Conservation (phyloP, 2,113 vertebrate genomes). For the Urocynchramus pylzowi region DNA sequence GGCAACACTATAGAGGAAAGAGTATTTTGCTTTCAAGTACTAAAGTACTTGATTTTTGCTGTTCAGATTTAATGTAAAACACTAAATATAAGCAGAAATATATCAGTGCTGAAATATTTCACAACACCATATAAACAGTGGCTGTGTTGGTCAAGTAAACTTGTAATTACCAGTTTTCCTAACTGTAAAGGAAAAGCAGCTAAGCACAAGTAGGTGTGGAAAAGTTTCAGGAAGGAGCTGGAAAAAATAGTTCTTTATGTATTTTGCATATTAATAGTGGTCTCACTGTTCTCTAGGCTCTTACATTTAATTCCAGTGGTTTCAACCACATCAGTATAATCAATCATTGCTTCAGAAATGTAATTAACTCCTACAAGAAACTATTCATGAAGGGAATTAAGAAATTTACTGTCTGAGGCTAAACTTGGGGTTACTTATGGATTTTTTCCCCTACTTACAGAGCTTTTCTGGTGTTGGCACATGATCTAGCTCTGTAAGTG, state of each 20-base stretch:
- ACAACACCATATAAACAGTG: neutral
- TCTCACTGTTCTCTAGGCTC: conserved; percentile 17
- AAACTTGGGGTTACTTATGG: neutral
- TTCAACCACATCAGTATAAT: conserved; percentile 50
- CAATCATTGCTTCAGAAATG: conserved; percentile 52
- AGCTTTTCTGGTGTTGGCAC: neutral
- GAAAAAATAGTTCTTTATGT: neutral
- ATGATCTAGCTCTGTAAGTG: neutral
- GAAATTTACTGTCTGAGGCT: conserved; percentile 26
- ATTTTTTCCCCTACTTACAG: neutral
- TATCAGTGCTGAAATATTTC: neutral
- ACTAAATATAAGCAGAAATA: neutral
- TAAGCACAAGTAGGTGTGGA: neutral
- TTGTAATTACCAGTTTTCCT: neutral
- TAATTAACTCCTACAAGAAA: conserved; percentile 52
- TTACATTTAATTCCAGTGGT: conserved; percentile 27
- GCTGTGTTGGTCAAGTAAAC: neutral
- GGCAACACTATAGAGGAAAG: neutral
- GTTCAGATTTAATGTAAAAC: neutral
- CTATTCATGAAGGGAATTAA: conserved; percentile 28
- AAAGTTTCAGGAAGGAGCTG: neutral
- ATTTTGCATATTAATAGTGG: conserved; percentile 42
- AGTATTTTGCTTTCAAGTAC: neutral
- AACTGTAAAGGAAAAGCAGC: neutral
- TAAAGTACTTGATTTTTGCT: neutral